Percentiles rank a stretch among this genome's conserved stretches.
Evolutionary conservation across 30 jellyfish, hydroid and myxozoan genomes (phyloP).

Genomic region (Chrysaora quinquecirrha): DNA sequence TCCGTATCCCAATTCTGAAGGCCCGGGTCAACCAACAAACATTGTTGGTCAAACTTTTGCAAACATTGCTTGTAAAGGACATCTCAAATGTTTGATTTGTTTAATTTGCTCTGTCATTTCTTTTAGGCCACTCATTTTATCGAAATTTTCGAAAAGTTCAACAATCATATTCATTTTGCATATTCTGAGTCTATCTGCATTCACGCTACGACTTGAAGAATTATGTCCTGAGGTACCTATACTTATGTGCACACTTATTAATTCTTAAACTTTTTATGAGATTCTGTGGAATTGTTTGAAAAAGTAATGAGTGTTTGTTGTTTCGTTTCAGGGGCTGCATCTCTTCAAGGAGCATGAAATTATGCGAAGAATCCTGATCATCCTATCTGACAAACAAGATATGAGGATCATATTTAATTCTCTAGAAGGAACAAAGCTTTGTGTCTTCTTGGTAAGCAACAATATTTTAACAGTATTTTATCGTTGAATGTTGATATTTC

Average conservation of each 20-base stretch:
- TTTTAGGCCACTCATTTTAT: constrained; percentile 51
- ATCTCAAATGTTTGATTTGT: no score
- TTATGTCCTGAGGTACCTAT: constrained; percentile 66
- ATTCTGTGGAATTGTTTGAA: no score
- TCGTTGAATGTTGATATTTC: no score
- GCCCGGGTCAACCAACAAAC: no score
- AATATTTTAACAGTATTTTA: no score
- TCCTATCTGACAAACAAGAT: constrained; percentile 48
- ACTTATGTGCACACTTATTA: no score
- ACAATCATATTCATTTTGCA: constrained; percentile 42
- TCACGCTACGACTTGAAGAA: constrained; percentile 43
- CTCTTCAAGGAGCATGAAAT: constrained; percentile 33
- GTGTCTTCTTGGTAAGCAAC: constrained; percentile 75
- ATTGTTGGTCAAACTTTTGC: no score
- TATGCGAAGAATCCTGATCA: constrained; percentile 22
- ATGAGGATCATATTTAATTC: constrained; percentile 69
- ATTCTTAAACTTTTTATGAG: no score
- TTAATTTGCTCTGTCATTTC: not conserved
- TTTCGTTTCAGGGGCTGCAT: constrained; percentile 22
- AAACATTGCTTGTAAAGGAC: no score
- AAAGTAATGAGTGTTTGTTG: no score
- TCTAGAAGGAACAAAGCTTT: constrained; percentile 65
- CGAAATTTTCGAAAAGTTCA: constrained; percentile 58
- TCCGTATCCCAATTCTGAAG: no score
- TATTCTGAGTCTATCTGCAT: constrained; percentile 76